These are phyloP conservation scores for Stenchaetothrips biformis DNA, from an alignment of 2,888 invertebrate species.

Conservation along the genomic window DNA sequence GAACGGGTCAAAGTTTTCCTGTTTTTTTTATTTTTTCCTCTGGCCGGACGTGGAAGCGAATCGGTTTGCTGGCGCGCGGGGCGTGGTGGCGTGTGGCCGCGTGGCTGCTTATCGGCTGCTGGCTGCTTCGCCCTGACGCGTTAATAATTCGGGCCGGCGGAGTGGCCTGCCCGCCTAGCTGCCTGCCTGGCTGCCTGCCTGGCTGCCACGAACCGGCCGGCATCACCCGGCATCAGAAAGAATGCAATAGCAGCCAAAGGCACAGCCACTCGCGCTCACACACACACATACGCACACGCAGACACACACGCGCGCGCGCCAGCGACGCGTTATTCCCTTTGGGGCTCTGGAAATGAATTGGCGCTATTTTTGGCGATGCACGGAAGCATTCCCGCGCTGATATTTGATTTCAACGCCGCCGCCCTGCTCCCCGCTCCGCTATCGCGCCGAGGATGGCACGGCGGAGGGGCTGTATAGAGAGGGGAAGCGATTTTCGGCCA, in stretches of 20 bases:
- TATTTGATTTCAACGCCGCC: conserved; percentile 2
- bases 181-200: background rate
- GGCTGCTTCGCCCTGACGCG: background rate
- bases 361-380: conserved; percentile 4
- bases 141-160: conserved; percentile 8
- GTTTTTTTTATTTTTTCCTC: too few species aligned
- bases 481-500: conserved; percentile 14
- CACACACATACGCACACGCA: background rate
- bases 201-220: background rate
- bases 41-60: too few species aligned
- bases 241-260: conserved; percentile 4
- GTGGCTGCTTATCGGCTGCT: background rate
- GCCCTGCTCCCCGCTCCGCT: too few species aligned
- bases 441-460: too few species aligned
- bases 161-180: background rate
- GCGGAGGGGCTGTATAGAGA: background rate
- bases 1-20: too few species aligned
- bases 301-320: background rate
- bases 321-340: background rate
- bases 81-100: background rate
- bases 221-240: background rate
- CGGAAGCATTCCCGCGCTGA: background rate
- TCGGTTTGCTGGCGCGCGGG: background rate
- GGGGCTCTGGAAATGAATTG: conserved; percentile 3
- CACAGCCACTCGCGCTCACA: background rate